phyloP scores from a whole-genome alignment of 2,113 vertebrate genomes.

The Peromyscus californicus region DNA sequence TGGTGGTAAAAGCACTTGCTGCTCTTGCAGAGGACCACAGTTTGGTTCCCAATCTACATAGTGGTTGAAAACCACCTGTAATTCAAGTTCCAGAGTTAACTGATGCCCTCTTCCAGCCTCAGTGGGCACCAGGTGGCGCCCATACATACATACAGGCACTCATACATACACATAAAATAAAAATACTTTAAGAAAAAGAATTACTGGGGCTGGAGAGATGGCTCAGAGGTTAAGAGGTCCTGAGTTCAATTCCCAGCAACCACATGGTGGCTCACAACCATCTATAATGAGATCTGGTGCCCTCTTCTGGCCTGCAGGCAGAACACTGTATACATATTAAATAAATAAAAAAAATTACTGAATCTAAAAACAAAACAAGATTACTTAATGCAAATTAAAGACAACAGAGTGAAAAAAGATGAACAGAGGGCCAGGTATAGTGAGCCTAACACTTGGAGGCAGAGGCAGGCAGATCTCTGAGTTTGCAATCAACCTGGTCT shows the following conservation, averaged over 20 bases:
- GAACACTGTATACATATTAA: neutral
- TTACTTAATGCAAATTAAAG: constrained; percentile 9
- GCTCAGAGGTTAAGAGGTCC: neutral
- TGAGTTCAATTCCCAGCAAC: neutral
- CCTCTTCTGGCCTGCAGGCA: neutral
- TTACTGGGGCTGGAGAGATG: neutral
- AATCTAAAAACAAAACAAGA: constrained; percentile 46
- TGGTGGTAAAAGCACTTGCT: neutral
- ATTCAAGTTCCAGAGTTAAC: neutral
- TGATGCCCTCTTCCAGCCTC: neutral
- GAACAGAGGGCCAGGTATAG: neutral
- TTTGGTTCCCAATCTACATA: neutral
- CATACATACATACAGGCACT: too few species aligned
- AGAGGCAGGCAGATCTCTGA: neutral
- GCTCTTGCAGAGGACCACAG: neutral
- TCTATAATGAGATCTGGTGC: neutral
- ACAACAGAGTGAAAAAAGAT: neutral
- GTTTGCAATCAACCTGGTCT: too few species aligned
- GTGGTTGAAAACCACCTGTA: neutral
- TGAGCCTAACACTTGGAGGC: neutral
- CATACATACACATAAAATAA: too few species aligned
- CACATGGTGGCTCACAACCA: neutral
- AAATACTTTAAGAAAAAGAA: neutral
- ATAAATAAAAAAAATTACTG: neutral
- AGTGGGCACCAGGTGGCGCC: neutral